A percentile compares a stretch with the other conserved stretches of the same genome.
Conservation (phyloP, 2,113 vertebrate genomes). For the Tor tambroides region DNA sequence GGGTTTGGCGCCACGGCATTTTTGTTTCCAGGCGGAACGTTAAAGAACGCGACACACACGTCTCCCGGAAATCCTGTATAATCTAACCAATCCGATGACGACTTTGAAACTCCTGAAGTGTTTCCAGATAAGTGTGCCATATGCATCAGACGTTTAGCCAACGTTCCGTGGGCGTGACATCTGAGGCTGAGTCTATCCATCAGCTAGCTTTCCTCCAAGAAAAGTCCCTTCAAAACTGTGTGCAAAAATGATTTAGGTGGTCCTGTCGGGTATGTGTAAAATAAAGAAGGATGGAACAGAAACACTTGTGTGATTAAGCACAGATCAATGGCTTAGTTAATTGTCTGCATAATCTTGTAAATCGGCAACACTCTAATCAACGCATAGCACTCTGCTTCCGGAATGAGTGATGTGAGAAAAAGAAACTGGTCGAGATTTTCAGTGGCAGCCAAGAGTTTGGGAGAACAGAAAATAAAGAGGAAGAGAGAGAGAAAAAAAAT, state of each 20-base stretch:
- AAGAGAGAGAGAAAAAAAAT: neutral
- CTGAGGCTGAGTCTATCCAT: neutral
- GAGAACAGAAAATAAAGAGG: neutral
- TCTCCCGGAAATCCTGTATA: too few relatives aligned
- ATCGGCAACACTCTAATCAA: slow-evolving; percentile 26
- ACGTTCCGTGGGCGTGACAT: too few relatives aligned
- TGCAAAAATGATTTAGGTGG: neutral
- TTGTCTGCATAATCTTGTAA: slow-evolving; percentile 22
- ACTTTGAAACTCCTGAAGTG: too few relatives aligned
- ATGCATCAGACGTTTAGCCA: too few relatives aligned
- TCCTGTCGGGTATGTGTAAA: neutral
- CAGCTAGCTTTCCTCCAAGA: neutral
- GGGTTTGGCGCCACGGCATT: too few relatives aligned
- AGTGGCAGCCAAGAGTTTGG: neutral
- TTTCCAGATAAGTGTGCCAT: too few relatives aligned
- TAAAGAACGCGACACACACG: too few relatives aligned
- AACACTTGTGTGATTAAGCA: neutral
- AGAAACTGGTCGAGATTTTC: neutral
- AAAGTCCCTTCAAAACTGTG: neutral
- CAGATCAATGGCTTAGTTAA: slow-evolving; percentile 37
- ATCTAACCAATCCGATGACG: too few relatives aligned
- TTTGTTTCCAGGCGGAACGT: too few relatives aligned
- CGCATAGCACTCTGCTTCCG: neutral
- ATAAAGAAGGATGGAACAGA: neutral
- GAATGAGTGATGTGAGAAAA: slow-evolving; percentile 29